Percentiles rank a stretch among this genome's conserved stretches.
Evolutionary conservation across 2,113 vertebrate species (phyloP).

Genomic region (Paralichthys olivaceus): DNA sequence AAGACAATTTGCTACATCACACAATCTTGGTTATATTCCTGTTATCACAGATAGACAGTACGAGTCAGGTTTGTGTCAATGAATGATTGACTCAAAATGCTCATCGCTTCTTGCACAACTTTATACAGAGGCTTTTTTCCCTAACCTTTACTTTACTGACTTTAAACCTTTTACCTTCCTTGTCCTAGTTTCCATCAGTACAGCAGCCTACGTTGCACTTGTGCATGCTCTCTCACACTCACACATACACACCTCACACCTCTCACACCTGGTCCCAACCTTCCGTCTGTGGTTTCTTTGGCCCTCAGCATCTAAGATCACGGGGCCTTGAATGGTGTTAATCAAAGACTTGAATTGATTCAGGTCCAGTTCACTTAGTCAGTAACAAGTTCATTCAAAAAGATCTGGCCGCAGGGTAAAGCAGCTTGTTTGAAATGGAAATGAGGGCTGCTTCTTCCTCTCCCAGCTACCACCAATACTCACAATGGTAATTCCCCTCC

Average conservation of each 20-base stretch:
- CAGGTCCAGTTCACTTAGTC: slow-evolving; percentile 59
- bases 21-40: background rate
- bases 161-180: background rate
- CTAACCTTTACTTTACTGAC: background rate
- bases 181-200: background rate
- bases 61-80: background rate
- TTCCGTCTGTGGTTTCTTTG: slow-evolving; percentile 53
- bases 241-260: background rate
- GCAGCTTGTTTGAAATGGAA: slow-evolving; percentile 74
- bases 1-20: no score
- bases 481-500: slow-evolving; percentile 67
- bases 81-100: background rate
- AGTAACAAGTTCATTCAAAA: slow-evolving; percentile 62
- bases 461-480: slow-evolving; percentile 37
- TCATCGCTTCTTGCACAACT: no score
- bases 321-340: slow-evolving; percentile 38
- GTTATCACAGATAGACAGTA: background rate
- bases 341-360: slow-evolving; percentile 75
- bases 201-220: background rate
- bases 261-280: slow-evolving; percentile 58
- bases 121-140: background rate
- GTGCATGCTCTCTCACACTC: background rate
- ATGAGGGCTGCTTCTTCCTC: slow-evolving; percentile 52
- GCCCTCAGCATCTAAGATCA: slow-evolving; percentile 40
- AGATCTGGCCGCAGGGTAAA: slow-evolving; percentile 53